Percentiles rank a stretch among this genome's conserved stretches.
Evolutionary conservation across 2,113 vertebrate species (phyloP).

Genomic region (Cochlearius cochlearius): DNA sequence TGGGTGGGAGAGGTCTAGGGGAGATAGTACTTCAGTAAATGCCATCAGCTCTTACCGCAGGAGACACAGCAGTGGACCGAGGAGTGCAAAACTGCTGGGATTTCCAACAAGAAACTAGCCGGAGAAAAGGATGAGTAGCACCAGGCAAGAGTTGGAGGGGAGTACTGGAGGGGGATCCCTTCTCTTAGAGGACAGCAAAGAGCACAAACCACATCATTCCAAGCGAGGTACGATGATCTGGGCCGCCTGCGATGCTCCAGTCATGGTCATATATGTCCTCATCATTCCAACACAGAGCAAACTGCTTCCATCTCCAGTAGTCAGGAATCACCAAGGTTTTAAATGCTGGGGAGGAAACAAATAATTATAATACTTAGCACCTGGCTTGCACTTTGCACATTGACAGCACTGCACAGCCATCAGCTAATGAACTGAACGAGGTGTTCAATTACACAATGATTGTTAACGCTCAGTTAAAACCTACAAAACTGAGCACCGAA

Average conservation of each 20-base stretch:
- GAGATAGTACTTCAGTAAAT: neutral
- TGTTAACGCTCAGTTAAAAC: constrained; percentile 62
- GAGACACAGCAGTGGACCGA: neutral
- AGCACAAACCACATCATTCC: neutral
- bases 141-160: neutral
- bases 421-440: constrained; percentile 63
- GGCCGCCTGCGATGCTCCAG: neutral
- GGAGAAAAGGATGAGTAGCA: neutral
- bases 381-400: constrained; percentile 25
- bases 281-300: neutral
- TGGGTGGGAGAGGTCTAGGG: neutral
- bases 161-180: neutral
- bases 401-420: constrained; percentile 16
- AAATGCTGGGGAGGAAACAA: constrained; percentile 42
- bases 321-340: neutral
- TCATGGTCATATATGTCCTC: neutral
- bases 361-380: constrained; percentile 42
- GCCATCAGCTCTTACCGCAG: rapidly evolving
- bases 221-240: neutral
- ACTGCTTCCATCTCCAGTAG: neutral
- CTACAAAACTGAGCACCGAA: constrained; percentile 33
- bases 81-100: neutral
- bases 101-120: neutral
- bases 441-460: constrained; percentile 53
- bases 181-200: neutral